Evolutionary conservation across 2,113 vertebrate genomes (phyloP).

Genomic region (Rhineura floridana): DNA sequence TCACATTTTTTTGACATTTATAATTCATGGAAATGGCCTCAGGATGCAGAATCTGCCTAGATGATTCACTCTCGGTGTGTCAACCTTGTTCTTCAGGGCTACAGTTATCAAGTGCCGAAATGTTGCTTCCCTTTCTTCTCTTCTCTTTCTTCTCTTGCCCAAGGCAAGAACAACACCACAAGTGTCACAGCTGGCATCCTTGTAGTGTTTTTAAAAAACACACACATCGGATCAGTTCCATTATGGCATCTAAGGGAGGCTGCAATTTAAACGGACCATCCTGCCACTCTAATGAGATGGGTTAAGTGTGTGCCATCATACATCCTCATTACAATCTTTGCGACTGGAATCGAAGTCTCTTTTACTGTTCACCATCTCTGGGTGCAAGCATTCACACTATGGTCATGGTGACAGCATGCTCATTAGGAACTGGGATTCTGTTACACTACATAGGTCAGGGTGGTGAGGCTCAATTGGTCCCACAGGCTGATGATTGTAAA

Average conservation of each 20-base stretch:
- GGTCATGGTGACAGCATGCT: rapidly evolving
- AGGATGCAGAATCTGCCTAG: constrained; percentile 55
- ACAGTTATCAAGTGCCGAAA: constrained; percentile 34
- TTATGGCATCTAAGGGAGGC: not conserved
- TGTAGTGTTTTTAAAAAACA: not conserved
- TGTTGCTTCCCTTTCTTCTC: constrained; percentile 50
- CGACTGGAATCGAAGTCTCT: not conserved
- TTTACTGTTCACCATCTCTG: not conserved
- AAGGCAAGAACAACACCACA: constrained; percentile 47
- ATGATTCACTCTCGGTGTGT: constrained; percentile 31
- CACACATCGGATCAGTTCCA: not conserved
- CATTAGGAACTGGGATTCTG: not conserved
- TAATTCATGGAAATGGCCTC: constrained; percentile 44
- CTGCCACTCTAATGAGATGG: not conserved
- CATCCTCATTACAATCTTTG: not conserved
- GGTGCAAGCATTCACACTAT: not conserved
- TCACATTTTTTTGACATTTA: constrained; percentile 32
- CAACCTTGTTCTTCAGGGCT: constrained; percentile 6
- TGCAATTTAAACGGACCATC: constrained; percentile 16
- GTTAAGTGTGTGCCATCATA: not conserved
- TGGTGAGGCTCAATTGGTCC: not conserved
- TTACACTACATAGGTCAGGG: not conserved
- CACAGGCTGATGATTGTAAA: not conserved
- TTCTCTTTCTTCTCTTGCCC: constrained; percentile 28
- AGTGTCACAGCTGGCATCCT: not conserved